Evolutionary conservation across 2,113 vertebrate species (phyloP).

Genomic region (Phaethornis superciliosus): DNA sequence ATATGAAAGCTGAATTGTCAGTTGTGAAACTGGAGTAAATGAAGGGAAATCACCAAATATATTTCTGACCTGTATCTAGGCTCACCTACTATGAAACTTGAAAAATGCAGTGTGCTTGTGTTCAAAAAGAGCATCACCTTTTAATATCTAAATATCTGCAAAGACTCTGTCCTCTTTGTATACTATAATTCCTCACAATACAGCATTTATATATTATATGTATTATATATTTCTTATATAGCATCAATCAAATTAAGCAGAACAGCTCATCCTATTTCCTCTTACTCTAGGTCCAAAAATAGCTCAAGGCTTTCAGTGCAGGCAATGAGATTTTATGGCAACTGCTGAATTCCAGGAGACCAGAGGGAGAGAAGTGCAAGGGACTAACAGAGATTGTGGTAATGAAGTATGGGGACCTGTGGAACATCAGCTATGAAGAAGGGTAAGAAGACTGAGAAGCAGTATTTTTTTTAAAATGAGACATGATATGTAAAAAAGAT

Average conservation of each 20-base stretch:
- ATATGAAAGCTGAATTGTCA: neutral
- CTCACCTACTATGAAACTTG: neutral
- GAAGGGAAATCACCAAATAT: neutral
- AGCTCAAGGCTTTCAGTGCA: neutral
- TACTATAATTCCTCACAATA: neutral
- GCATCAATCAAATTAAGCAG: neutral
- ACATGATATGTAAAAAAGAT: neutral
- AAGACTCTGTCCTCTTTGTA: neutral
- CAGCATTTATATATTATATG: too few relatives aligned
- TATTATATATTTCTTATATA: neutral
- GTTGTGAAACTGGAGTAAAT: neutral
- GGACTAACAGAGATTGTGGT: neutral
- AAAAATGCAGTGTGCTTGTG: neutral
- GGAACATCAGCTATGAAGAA: neutral
- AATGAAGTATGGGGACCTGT: neutral
- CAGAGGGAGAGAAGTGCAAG: neutral
- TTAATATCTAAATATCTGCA: neutral
- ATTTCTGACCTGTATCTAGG: neutral
- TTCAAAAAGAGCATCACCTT: neutral
- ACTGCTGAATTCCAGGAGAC: neutral
- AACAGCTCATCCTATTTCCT: neutral
- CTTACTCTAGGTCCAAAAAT: neutral
- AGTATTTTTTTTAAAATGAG: neutral
- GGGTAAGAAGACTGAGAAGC: neutral
- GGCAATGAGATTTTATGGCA: neutral